phyloP scores from a whole-genome alignment of 30 jellyfish, hydroid and myxozoan species.

The Aurelia aurita region DNA sequence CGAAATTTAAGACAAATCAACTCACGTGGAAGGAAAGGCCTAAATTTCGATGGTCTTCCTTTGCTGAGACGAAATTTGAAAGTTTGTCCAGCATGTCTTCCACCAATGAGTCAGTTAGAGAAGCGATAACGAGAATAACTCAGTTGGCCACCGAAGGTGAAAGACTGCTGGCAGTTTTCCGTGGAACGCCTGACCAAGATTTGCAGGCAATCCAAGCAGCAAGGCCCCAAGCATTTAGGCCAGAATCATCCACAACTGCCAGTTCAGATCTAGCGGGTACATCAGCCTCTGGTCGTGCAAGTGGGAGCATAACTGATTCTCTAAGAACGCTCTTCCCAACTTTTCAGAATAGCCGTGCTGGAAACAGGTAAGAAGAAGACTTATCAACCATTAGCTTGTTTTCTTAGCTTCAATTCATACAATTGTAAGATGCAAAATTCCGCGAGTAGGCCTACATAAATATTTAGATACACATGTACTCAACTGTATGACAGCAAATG shows the following conservation, averaged over 20 bases:
- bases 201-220: background rate
- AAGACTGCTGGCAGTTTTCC: constrained; percentile 20
- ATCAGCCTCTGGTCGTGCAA: background rate
- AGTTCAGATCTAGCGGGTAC: background rate
- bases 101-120: background rate
- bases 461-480: no score
- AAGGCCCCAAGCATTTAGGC: background rate
- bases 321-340: background rate
- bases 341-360: constrained; percentile 11
- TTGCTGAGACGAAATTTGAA: background rate
- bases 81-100: constrained; percentile 8
- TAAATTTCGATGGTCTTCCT: background rate
- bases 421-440: no score
- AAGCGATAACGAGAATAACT: constrained; percentile 2
- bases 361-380: background rate
- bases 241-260: background rate
- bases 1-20: constrained; percentile 2
- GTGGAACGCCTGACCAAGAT: constrained; percentile 15
- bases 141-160: constrained; percentile 14
- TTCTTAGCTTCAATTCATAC: no score
- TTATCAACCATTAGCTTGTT: no score
- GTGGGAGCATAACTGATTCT: background rate
- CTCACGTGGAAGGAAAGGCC: background rate
- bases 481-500: no score
- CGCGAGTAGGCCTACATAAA: no score